Evolutionary conservation across 2,113 vertebrate species (phyloP).

Genomic region (Halichoerus grypus): DNA sequence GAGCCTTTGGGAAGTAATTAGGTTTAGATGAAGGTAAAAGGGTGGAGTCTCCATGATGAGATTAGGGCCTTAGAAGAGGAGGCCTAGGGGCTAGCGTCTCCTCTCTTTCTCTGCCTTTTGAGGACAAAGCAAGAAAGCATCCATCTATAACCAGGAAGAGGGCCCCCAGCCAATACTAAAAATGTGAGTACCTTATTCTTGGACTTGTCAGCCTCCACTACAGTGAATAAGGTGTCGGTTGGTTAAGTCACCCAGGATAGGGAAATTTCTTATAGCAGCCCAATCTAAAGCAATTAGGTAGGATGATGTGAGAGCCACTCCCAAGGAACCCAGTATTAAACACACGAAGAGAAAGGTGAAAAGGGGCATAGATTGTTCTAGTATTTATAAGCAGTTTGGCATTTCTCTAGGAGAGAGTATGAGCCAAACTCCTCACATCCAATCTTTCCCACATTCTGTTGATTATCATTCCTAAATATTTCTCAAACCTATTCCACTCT

Average conservation of each 20-base stretch:
- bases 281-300: not conserved
- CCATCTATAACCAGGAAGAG: not conserved
- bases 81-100: not conserved
- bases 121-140: not conserved
- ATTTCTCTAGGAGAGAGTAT: not conserved
- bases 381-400: not conserved
- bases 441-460: too few species aligned
- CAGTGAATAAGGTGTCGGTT: not conserved
- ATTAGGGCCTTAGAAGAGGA: not conserved
- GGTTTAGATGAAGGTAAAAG: not conserved
- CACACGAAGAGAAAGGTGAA: not conserved
- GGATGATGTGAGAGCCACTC: not conserved
- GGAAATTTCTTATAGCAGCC: not conserved
- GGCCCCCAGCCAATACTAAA: not conserved
- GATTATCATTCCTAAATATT: not conserved
- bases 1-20: not conserved
- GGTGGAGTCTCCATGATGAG: not conserved
- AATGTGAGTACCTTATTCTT: not conserved
- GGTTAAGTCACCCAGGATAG: not conserved
- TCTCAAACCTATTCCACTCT: not conserved
- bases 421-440: not conserved
- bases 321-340: rapidly evolving
- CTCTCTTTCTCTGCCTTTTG: not conserved
- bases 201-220: not conserved
- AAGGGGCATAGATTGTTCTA: not conserved